These are phyloP conservation scores for Dasysyrphus tricinctus DNA, from an alignment of 2,888 invertebrate species.

Conservation along the genomic window DNA sequence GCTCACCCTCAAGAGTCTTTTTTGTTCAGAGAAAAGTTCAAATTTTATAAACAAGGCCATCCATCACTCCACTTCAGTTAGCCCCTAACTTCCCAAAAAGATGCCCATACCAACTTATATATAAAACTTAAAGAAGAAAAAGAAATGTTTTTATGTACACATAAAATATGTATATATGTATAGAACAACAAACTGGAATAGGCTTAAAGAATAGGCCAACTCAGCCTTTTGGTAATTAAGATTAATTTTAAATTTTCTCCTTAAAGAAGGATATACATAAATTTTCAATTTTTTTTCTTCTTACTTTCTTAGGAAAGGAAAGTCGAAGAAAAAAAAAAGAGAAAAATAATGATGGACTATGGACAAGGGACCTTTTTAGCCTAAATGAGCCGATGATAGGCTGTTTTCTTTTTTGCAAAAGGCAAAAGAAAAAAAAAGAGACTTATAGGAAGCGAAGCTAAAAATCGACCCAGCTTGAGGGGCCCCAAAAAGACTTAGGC, in stretches of 20 bases:
- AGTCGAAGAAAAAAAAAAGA: not conserved
- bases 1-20: slow-evolving; percentile 23
- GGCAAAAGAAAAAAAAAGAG: not conserved
- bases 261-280: slow-evolving; percentile 46
- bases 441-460: too few species aligned
- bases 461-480: slow-evolving; percentile 48
- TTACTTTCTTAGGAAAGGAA: not conserved
- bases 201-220: slow-evolving; percentile 63
- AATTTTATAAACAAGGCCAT: slow-evolving; percentile 74
- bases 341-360: slow-evolving; percentile 70
- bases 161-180: not conserved
- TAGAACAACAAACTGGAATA: slow-evolving; percentile 36
- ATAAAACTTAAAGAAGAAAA: slow-evolving; percentile 8
- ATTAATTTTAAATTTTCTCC: slow-evolving; percentile 72
- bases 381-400: slow-evolving; percentile 73
- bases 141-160: not conserved
- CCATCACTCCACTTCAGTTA: slow-evolving; percentile 65
- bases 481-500: slow-evolving; percentile 22
- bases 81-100: not conserved
- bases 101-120: not conserved
- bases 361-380: slow-evolving; percentile 68
- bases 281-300: slow-evolving; percentile 31
- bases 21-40: slow-evolving; percentile 55
- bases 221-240: slow-evolving; percentile 75
- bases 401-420: slow-evolving; percentile 28